Base-by-base conservation (phyloP, 2,797 vertebrate genomes). In the Phoxinus dragarum region DNA sequence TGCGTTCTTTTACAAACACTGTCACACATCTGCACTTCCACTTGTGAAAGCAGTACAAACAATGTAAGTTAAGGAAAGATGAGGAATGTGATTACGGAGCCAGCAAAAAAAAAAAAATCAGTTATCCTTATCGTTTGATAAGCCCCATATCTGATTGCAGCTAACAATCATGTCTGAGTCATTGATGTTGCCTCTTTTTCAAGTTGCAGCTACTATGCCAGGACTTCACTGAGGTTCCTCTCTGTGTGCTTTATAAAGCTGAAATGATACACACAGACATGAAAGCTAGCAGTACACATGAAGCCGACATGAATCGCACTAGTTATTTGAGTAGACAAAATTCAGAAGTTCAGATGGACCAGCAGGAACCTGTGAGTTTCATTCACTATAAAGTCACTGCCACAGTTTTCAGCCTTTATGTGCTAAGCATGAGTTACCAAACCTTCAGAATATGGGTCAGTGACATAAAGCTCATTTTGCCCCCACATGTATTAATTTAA, bases 311-410 rank as follows among this genome's bases (percentile, higher is more conserved):
- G 40, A 74, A 49, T 64, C 23, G 5, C 49, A 10, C 42, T 61
- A 66, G 49, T 56, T 34, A 34, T 61, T 19, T 73, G n/a, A 40
- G 52, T 19, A n/a, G 40, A 79, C 42, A 27, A 79, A 69, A 61
- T 67, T 17, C 27, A 83, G 38, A 34, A 19, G 56, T 66, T 9
- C 27, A 83, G 40, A n/a, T 36, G 34, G 49, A 27, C 49, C 81
- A 59, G 38, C 66, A 54, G 52, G 52, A 56, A 64, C 9, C 27
- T 40, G 5, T 76, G 61, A 36, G 6, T 61, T 72, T 31, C 36
- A 31, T 23, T 27, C 83, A 34, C 52, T n/a, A 80, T 49, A 10
- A 75, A 73, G 21, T 76, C 84, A 88, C 86, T 85, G 86, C 86
- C 83, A 85, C 87, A 71, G 36, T 38, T 47, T n/a, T 49, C 34